Evolutionary conservation across 2,888 invertebrate genomes (phyloP).

Genomic region (Dynastes maya): DNA sequence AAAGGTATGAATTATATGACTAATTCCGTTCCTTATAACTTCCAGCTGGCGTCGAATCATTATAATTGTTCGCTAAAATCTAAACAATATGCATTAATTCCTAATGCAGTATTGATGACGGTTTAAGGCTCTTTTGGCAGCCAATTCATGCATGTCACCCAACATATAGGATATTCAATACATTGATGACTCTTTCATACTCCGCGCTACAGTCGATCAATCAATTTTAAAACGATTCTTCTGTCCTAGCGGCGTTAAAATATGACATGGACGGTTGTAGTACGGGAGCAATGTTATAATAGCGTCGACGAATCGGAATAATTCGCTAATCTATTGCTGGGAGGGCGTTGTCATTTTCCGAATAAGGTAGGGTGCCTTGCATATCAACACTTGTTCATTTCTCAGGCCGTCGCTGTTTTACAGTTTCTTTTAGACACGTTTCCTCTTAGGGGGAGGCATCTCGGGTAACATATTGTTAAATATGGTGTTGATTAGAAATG

Average conservation of each 20-base stretch:
- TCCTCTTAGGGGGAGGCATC: neutral
- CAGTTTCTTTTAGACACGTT: slow-evolving; percentile 2
- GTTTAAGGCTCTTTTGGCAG: slow-evolving; percentile 63
- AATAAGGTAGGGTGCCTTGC: slow-evolving; percentile 57
- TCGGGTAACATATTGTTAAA: neutral
- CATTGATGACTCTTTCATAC: slow-evolving; percentile 66
- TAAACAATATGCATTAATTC: slow-evolving; percentile 64
- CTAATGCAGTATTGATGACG: slow-evolving; percentile 64
- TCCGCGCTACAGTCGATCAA: slow-evolving; percentile 62
- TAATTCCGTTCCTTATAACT: slow-evolving; percentile 15
- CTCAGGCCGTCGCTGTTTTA: slow-evolving; percentile 58
- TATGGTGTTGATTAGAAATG: neutral
- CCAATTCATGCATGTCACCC: slow-evolving; percentile 64
- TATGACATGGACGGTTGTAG: slow-evolving; percentile 39
- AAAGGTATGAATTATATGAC: too few relatives aligned
- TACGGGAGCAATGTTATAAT: slow-evolving; percentile 62
- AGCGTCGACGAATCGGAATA: slow-evolving; percentile 67
- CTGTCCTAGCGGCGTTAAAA: slow-evolving; percentile 19
- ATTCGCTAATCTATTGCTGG: slow-evolving; percentile 68
- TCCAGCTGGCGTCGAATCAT: slow-evolving; percentile 23
- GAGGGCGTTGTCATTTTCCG: slow-evolving; percentile 63
- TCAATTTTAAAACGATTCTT: slow-evolving; percentile 60
- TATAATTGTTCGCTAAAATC: slow-evolving; percentile 54
- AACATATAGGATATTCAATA: slow-evolving; percentile 65
- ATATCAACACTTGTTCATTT: slow-evolving; percentile 65